Evolutionary conservation across 35 echinoderm and acorn worm species (phyloP), one percentile per base, ranked within the genome.

Genomic region (Nesometra sesokonis): DNA sequence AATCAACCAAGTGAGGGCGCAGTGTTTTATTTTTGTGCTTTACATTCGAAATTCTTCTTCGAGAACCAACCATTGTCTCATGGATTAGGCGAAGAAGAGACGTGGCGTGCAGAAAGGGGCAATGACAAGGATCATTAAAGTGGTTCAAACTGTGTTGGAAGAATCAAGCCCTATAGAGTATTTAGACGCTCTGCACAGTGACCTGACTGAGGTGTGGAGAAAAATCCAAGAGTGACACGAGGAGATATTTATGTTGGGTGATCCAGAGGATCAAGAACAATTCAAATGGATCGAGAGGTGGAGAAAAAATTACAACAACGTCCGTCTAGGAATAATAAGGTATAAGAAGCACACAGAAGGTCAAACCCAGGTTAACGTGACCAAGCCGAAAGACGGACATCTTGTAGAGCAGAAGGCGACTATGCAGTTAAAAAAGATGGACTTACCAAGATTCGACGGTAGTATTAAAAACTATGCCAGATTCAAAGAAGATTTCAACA

Each of bases 401-500:
- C n/a, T n/a, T n/a, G n/a, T n/a, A n/a, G n/a, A 82, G 13, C 7
- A 5, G 19, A 52, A 35, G 23, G 21, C 79, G 32, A 39, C 87
- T 32, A 4, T 88, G 17, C 87, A 88, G 5, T 19, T 88, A 9
- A 80, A 88, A 46, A 82, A 88, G 79, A 88, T 88, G 87, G 36
- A 80, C 2, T 52, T 88, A 19, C 87, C 86, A 29, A 32, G 32
- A 17, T 87, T 87, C 35, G 67, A 87, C n/a, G n/a, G n/a, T n/a
- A n/a, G n/a, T n/a, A n/a, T n/a, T n/a, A n/a, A n/a, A n/a, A n/a
- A n/a, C n/a, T n/a, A n/a, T n/a, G n/a, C 87, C 0, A 83, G 79
- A 84, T 89, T 89, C 47, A 40, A 81, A 32, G 30, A 81, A 34
- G 80, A 83, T 52, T 89, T 89, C 46, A 88, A 88, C 29, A 88